Evolutionary conservation across 1,140 invertebrate genomes (phyloP).

Genomic region (Atta cephalotes): DNA sequence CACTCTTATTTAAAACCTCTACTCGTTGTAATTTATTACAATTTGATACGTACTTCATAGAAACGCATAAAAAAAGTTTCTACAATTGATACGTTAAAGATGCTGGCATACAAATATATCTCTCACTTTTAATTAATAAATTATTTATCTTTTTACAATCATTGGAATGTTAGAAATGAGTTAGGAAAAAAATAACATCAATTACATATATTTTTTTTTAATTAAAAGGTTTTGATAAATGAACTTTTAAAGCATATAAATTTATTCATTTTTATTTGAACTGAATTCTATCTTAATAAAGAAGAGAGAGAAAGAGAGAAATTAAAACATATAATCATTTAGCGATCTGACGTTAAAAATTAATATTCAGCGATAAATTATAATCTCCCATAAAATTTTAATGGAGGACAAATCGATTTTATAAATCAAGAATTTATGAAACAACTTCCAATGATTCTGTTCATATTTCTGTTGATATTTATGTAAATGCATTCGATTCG

Average conservation of each 20-base stretch:
- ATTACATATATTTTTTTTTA: not conserved
- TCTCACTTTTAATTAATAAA: not conserved
- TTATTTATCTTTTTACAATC: not conserved
- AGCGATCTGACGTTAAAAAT: not conserved
- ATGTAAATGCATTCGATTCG: not conserved
- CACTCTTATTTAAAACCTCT: conserved; percentile 23
- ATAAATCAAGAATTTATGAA: conserved; percentile 6
- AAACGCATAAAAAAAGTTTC: not conserved
- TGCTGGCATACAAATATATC: not conserved
- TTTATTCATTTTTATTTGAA: not conserved
- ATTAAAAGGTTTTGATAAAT: not conserved
- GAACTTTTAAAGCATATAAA: not conserved
- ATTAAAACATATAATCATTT: not conserved
- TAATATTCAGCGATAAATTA: not conserved
- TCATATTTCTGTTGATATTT: too few relatives aligned
- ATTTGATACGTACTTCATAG: not conserved
- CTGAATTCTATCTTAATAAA: not conserved
- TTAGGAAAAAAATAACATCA: not conserved
- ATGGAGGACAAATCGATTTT: not conserved
- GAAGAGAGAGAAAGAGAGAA: not conserved
- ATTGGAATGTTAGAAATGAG: not conserved
- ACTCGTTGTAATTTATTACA: not conserved
- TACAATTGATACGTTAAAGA: not conserved
- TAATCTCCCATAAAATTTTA: not conserved
- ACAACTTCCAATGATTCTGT: not conserved